phyloP scores from a whole-genome alignment of 2,888 invertebrate genomes.

The Chorisops tibialis region DNA sequence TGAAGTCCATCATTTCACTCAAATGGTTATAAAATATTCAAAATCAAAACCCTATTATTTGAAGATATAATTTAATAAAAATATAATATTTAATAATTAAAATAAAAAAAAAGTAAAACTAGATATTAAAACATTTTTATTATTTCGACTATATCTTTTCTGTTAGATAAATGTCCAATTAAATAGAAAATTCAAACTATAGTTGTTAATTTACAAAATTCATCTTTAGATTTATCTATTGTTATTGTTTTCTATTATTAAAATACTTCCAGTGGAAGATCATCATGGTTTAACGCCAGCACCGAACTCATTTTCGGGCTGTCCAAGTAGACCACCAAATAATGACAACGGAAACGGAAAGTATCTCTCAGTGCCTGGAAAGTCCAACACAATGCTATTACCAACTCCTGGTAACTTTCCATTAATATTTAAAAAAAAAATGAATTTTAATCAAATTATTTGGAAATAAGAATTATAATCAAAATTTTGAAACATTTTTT shows the following conservation, averaged over 20 bases:
- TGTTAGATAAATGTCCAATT: neutral
- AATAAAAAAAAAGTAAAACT: no score
- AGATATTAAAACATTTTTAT: no score
- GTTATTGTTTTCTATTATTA: neutral
- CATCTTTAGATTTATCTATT: neutral
- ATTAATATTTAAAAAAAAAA: neutral
- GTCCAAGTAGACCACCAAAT: constrained; percentile 21
- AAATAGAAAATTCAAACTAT: neutral
- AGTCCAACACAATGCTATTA: constrained; percentile 42
- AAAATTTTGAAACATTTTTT: neutral
- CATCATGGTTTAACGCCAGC: constrained; percentile 43
- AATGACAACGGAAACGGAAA: constrained; percentile 47
- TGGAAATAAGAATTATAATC: neutral
- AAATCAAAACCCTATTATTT: no score
- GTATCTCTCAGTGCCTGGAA: constrained; percentile 51
- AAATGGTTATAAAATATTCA: no score
- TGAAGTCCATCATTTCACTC: no score
- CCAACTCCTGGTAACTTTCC: constrained; percentile 35
- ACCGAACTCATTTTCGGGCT: constrained; percentile 43
- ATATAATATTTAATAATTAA: no score
- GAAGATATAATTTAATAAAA: no score
- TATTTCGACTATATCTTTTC: neutral
- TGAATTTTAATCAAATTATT: no score
- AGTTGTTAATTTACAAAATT: neutral
- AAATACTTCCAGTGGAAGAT: constrained; percentile 50